Evolutionary conservation across 2,888 invertebrate species (phyloP), one percentile per base, ranked within the genome.

Genomic region (Caenorhabditis panamensis): DNA sequence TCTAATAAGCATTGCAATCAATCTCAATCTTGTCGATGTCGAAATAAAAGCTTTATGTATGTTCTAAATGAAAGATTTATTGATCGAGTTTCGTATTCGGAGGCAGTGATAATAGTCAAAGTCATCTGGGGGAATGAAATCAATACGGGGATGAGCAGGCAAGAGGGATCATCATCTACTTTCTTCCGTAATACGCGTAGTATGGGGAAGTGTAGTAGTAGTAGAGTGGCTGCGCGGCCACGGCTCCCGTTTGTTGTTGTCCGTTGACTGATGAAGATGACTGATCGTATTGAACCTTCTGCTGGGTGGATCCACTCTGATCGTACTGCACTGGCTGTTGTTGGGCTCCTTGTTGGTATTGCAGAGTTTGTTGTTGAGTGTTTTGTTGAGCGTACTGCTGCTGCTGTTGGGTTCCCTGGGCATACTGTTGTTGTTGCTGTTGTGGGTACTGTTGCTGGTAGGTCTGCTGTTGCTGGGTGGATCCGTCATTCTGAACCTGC

Each of bases 201-300:
- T 79, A 82, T 69, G 82, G 82, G 54, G 77, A 82, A 3, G 84
- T 78, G 61, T 75, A 79, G 63, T 82, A 79, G 69, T 79, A 84
- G 58, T 80, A 81, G 22, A 81, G 24, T 58, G 84, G 82, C 28
- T 71, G 78, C 26, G 82, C 69, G 37, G 75, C 82, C 11, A 66
- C 78, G 20, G 69, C n/a, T 68, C 66, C 71, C 41, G 66, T 53
- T 26, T 44, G 47, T 20, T 69, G 66, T 49, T 66, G 59, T 31
- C 31, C 31, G 31, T 31, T 31, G 31, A 31, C 31, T 4, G 31
- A n/a, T n/a, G n/a, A n/a, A n/a, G 44, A 51, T 4, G 58, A 49
- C 36, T 56, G 58, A 47, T 68, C 56, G 68, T 68, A 68, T 41
- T 66, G 66, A 24, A 54, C 37, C 9, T 36, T 24, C 47, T 61